Base-by-base conservation (phyloP, 2,797 vertebrate genomes). In the Sebastes vulpes region DNA sequence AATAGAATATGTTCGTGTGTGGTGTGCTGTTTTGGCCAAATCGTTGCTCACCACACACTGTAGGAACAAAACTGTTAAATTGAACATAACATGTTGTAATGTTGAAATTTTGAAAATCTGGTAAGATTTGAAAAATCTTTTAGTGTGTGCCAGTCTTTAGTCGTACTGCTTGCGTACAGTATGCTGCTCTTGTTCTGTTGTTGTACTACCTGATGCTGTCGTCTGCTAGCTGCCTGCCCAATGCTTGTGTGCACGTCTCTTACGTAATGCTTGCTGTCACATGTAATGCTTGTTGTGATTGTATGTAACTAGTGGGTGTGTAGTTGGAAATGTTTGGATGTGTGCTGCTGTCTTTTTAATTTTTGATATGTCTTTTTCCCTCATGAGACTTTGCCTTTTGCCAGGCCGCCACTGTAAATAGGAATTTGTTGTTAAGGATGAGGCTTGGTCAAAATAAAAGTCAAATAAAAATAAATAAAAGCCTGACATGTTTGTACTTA, bases 401-500 rank as follows among this genome's bases (percentile, higher is more conserved):
- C 42, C 16, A 65, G 25, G 18, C 10, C 6, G 3, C 25, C 61
- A 64, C 3, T 64, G 23, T 18, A 18, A 46, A 11, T 46, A 20
- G 5, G 5, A 65, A 28, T n/a, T 3, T 12, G 18, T 8, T 65
- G 7, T 48, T 8, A 21, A 50, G 46, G 64, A 50, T 11, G 7
- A 8, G 21, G 25, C 6, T 4, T 65, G 6, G 26, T 42, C 4
- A 50, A 3, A 14, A 65, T 65, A 65, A 50, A 65, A 26, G 63
- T 50, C 28, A 52, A 29, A 29, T 46, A 23, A 16, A 61, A 61
- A 61, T 21, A 11, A 14, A 61, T 35, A 61, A 11, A 53, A 57
- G 75, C n/a, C 50, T 50, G 56, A 79, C 65, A 58, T 77, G 61
- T 88, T 87, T 82, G 48, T n/a, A 59, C 14, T 60, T 72, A 74